Base-by-base conservation (phyloP, 2,888 invertebrate genomes). In the Colletes collaris region DNA sequence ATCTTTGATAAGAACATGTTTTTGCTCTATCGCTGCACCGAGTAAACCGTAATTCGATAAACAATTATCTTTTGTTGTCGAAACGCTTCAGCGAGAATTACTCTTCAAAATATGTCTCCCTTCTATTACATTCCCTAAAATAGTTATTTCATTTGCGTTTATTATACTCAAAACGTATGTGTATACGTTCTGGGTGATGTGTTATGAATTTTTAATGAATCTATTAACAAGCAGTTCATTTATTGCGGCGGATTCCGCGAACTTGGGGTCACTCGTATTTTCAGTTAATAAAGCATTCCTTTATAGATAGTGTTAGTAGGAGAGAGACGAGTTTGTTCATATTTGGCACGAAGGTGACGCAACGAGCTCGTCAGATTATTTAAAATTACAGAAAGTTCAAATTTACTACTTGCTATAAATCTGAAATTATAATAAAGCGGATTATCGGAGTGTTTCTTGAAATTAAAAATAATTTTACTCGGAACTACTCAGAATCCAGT, bases 181-280 rank as follows among this genome's bases (percentile, higher is more conserved):
- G 11, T 58, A n/a, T 13, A 56, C 44, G 11, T 58, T 16, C 27
- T 64, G 49, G 13, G 11, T 27, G 11, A 55, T 46, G 49, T 16
- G 64, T 55, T 70, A 67, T 56, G 73, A 76, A 65, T 44, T 52
- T 55, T 27, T 67, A 66, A 56, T 35, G 68, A 68, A 64, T 82
- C 68, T 73, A 74, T 79, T 82, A 71, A 70, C 65, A 71, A 76
- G 70, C 27, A 59, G 64, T 75, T 40, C 60, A 50, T 72, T 78
- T 55, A 56, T 58, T 37, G 27, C 50, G 63, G 56, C 79, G 79
- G 72, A 79, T 70, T 81, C 60, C 69, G 73, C 71, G 65, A 75
- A 79, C 81, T 76, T 62, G 35, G 46, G 75, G 69, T 76, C 71
- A 79, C 49, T 66, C 46, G 27, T 19, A 56, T 63, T 72, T 69